phyloP scores from a whole-genome alignment of 1,140 invertebrate genomes.

The Papilio helenus region DNA sequence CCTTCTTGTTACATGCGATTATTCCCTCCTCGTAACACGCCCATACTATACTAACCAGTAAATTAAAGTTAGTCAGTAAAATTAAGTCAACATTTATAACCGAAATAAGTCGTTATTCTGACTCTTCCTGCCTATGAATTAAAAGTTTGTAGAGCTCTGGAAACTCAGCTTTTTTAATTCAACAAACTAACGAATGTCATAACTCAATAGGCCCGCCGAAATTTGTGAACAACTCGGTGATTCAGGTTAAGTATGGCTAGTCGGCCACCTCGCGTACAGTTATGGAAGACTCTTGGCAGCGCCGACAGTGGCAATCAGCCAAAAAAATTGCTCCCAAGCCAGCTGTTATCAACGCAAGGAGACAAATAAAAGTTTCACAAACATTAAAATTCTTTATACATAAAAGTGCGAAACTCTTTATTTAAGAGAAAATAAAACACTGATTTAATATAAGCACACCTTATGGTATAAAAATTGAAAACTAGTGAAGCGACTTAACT shows the following conservation, averaged over 20 bases:
- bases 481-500: slow-evolving; percentile 2
- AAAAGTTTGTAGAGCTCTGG: neutral
- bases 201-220: neutral
- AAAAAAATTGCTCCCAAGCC: neutral
- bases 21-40: no score
- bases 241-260: neutral
- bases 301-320: slow-evolving; percentile 7
- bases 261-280: neutral
- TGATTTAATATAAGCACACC: neutral
- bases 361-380: neutral
- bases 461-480: neutral
- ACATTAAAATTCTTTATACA: neutral
- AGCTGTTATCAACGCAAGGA: neutral
- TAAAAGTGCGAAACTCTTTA: neutral
- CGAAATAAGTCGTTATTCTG: no score
- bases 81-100: no score
- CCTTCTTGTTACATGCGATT: no score
- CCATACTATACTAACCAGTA: no score
- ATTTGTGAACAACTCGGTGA: neutral
- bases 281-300: neutral
- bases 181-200: slow-evolving; percentile 14
- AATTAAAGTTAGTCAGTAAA: neutral
- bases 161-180: neutral
- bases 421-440: no score
- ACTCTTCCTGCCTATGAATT: neutral